Percentiles rank a stretch among this genome's conserved stretches.
These are phyloP conservation scores for Syngnathoides biaculeatus DNA, from an alignment of 2,113 vertebrate species.

Conservation along the genomic window DNA sequence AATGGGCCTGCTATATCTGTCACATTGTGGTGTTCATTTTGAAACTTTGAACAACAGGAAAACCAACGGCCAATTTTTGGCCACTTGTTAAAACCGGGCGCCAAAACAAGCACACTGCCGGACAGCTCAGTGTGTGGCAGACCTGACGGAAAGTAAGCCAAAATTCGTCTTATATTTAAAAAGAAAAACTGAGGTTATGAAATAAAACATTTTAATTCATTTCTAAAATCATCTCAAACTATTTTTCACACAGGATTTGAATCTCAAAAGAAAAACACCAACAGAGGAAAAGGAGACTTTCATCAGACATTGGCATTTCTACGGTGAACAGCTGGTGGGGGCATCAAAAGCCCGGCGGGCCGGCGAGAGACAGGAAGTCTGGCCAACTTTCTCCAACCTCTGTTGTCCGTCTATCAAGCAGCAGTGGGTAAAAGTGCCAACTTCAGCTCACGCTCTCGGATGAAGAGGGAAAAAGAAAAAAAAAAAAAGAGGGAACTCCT, in stretches of 20 bases:
- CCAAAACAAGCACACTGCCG: too few species aligned
- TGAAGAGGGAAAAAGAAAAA: conserved; percentile 26
- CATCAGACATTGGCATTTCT: conserved; percentile 91
- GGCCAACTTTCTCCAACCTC: conserved; percentile 31
- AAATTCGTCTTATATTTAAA: conserved; percentile 15
- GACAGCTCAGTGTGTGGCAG: too few species aligned
- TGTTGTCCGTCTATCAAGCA: conserved; percentile 57
- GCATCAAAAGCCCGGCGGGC: conserved; percentile 75
- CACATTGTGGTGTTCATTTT: too few species aligned
- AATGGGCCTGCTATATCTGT: too few species aligned
- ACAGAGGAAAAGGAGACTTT: conserved; percentile 59
- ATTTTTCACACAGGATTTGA: conserved; percentile 63
- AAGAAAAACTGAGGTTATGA: conserved; percentile 53
- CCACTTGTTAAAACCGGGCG: too few species aligned
- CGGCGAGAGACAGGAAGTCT: conserved; percentile 27
- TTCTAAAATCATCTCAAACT: conserved; percentile 68
- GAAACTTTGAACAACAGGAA: not conserved
- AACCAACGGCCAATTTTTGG: too few species aligned
- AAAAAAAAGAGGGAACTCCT: not conserved
- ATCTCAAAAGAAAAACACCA: conserved; percentile 63
- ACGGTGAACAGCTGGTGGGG: conserved; percentile 94
- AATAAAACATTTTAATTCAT: conserved; percentile 68
- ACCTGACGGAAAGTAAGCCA: not conserved
- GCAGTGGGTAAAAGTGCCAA: conserved; percentile 51
- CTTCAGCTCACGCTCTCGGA: conserved; percentile 23